Base-by-base conservation (phyloP, 2,113 vertebrate species). In the Mustela lutreola region DNA sequence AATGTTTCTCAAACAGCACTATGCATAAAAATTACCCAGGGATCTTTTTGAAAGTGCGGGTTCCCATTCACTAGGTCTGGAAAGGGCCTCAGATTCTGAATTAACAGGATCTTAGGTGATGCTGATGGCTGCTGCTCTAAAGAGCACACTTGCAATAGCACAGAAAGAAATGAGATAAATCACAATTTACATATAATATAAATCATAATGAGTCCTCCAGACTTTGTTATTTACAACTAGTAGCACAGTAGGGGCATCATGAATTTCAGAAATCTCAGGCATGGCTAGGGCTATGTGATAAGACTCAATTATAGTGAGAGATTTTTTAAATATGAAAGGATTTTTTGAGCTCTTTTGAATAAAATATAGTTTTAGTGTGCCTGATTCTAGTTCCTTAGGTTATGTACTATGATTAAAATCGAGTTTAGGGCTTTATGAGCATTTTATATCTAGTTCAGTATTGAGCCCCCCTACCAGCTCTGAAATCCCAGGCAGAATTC, bases 11-110 rank as follows among this genome's bases (percentile, higher is more conserved):
- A 88, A 65, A 89, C 24, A 86, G 58, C 45, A 95, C 7, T 11
- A 16, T 75, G 33, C 11, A 48, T 28, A 36, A 53, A 11, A 88
- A 92, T 45, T 92, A 87, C 11, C 58, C 14, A 12, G 28, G 4
- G n/a, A 70, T 88, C 50, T 87, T 91, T 91, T 80, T 70, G 28
- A 83, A 94, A 95, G 36, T 9, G 36, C 24, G 75, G n/a, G 8
- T 31, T 89, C 83, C 36, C 80, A 92, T 82, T 91, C 53, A n/a
- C 3, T 95, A 87, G 56, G 14, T 88, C 16, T 97, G 70, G 79
- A 24, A 95, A 88, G 19, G 42, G 19, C 14, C 50, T 65, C 56
- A 62, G 75, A 80, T n/a, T 94, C 53, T 12, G 33, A 95, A 95
- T 58, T 81, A 53, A 65, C 7, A 91, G 67, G 15, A 11, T 91